Conservation (phyloP, 2,113 vertebrate species). For the Scortum barcoo region DNA sequence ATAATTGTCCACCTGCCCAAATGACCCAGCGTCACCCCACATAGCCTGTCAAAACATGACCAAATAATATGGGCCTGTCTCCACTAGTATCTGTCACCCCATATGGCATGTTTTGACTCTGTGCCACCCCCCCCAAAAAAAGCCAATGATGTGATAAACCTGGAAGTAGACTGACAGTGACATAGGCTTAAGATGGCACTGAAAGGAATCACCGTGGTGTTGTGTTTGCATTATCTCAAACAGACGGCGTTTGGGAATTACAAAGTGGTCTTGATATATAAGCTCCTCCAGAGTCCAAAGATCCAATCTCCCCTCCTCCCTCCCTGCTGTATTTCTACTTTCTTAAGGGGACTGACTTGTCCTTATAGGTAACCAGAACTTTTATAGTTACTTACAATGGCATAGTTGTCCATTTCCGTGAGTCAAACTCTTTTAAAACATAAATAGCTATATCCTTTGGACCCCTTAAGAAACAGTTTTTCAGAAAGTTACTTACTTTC, state of each 20-base stretch:
- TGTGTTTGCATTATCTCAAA: conserved; percentile 28
- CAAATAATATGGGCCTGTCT: conserved; percentile 49
- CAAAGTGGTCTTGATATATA: conserved; percentile 22
- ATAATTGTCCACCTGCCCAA: conserved; percentile 54
- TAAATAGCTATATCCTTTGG: background rate
- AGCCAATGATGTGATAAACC: conserved; percentile 10
- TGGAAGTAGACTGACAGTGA: conserved; percentile 30
- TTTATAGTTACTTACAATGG: background rate
- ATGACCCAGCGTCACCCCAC: conserved; percentile 48
- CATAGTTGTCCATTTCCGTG: background rate
- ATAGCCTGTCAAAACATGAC: conserved; percentile 62
- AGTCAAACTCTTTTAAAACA: background rate
- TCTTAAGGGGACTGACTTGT: conserved; percentile 71
- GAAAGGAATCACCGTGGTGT: conserved; percentile 7
- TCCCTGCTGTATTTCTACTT: conserved; percentile 43
- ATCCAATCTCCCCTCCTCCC: conserved; percentile 6
- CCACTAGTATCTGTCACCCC: conserved; percentile 39
- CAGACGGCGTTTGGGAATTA: conserved; percentile 25
- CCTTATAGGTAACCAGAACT: background rate
- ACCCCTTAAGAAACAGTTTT: conserved; percentile 68
- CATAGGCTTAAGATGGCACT: conserved; percentile 3
- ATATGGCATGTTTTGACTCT: conserved; percentile 72
- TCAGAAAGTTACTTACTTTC: conserved; percentile 10
- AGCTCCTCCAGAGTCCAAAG: conserved; percentile 18
- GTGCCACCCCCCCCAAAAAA: conserved; percentile 11